Conservation (phyloP, 2,797 vertebrate species). For the Prunella strophiata region DNA sequence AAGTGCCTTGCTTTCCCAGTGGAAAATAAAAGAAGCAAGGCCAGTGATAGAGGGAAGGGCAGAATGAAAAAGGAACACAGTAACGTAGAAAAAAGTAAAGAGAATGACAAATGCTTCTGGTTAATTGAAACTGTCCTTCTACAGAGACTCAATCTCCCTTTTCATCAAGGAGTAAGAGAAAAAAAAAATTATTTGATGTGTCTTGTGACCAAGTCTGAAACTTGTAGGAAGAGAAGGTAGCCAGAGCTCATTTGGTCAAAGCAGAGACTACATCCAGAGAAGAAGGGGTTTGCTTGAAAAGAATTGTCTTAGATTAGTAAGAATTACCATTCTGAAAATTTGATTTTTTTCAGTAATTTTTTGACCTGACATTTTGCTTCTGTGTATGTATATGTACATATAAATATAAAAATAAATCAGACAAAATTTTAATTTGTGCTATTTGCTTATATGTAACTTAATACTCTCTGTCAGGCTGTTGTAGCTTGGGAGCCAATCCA, state of each 20-base stretch:
- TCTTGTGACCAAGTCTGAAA: background rate
- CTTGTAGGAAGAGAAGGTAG: background rate
- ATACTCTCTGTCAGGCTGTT: background rate
- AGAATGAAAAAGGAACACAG: background rate
- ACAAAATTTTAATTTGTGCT: background rate
- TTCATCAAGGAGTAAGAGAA: background rate
- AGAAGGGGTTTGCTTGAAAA: background rate
- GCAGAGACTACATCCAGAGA: background rate
- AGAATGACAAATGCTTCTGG: background rate
- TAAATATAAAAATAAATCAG: background rate
- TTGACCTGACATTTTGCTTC: background rate
- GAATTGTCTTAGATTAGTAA: background rate
- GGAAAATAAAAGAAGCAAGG: background rate
- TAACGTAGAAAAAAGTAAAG: background rate
- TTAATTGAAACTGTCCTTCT: background rate
- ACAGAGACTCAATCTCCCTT: background rate
- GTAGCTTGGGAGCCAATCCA: background rate
- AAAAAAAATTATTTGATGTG: background rate
- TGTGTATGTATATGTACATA: rapidly evolving
- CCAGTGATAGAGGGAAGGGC: too few species aligned
- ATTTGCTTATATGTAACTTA: background rate
- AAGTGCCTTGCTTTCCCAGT: background rate
- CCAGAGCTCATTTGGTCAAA: background rate
- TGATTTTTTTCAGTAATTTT: background rate
- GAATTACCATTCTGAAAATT: background rate